Evolutionary conservation across 2,113 vertebrate genomes (phyloP).

Genomic region (Crotalus viridis): DNA sequence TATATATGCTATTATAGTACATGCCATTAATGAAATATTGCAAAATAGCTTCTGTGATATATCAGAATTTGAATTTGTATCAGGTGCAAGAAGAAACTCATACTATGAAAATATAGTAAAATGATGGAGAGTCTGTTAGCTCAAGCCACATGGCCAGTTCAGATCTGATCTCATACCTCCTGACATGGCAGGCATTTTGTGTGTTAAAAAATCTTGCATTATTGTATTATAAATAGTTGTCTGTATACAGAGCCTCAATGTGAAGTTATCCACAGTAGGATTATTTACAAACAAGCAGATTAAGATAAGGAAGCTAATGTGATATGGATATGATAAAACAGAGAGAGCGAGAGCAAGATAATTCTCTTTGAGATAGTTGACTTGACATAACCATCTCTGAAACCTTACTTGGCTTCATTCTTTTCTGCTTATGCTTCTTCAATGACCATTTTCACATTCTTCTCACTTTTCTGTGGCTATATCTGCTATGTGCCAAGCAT

Average conservation of each 20-base stretch:
- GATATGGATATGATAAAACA: not conserved
- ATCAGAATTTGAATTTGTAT: not conserved
- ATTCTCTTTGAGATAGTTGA: not conserved
- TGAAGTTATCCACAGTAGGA: constrained; percentile 43
- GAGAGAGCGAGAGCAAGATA: constrained; percentile 31
- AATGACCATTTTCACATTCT: not conserved
- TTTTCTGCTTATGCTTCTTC: not conserved
- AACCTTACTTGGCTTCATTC: constrained; percentile 56
- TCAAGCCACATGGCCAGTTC: not conserved
- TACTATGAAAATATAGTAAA: not conserved
- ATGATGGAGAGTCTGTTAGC: not conserved
- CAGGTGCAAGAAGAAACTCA: not conserved
- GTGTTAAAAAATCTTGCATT: not conserved
- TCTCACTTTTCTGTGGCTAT: not conserved
- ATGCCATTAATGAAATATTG: not conserved
- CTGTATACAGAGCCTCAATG: accelerated
- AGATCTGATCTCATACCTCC: accelerated
- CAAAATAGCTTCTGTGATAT: not conserved
- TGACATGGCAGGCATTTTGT: not conserved
- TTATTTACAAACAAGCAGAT: constrained; percentile 59
- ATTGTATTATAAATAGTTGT: not conserved
- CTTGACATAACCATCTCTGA: constrained; percentile 61
- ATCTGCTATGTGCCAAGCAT: not conserved
- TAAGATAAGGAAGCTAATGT: constrained; percentile 47
- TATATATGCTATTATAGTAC: not conserved